Evolutionary conservation across 1,140 invertebrate species (phyloP).

Genomic region (Zaprionus nigranus): DNA sequence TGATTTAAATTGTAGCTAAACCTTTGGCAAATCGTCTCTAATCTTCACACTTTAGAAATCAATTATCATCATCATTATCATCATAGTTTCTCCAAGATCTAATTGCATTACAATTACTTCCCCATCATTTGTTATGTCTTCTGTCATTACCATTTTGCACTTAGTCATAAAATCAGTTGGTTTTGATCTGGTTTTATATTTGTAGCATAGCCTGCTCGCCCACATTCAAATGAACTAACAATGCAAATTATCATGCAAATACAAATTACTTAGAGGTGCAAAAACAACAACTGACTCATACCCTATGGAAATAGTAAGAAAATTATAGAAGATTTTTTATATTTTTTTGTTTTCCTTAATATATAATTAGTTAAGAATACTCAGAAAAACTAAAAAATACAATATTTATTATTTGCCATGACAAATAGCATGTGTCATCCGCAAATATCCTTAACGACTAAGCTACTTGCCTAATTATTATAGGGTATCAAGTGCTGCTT

Average conservation of each 20-base stretch:
- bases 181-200: constrained; percentile 46
- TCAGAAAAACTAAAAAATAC: not conserved
- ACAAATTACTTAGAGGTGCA: constrained; percentile 1
- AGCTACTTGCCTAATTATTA: not conserved
- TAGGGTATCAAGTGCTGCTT: constrained; percentile 20
- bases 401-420: not conserved
- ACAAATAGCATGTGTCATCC: not conserved
- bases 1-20: not conserved
- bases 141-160: constrained; percentile 22
- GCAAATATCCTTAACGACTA: not conserved
- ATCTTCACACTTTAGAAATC: not conserved
- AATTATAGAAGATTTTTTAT: too few species aligned
- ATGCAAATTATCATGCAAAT: constrained; percentile 30
- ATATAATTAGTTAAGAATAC: not conserved
- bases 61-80: constrained; percentile 22
- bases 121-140: constrained; percentile 21
- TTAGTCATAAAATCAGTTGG: constrained; percentile 42
- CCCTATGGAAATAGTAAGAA: not conserved
- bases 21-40: not conserved
- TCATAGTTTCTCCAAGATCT: constrained; percentile 8
- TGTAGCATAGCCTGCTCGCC: constrained; percentile 28
- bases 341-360: not conserved
- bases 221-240: constrained; percentile 34
- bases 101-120: constrained; percentile 17
- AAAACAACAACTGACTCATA: not conserved